Conservation (phyloP, 2,797 vertebrate species). For the Garrulus glandarius region DNA sequence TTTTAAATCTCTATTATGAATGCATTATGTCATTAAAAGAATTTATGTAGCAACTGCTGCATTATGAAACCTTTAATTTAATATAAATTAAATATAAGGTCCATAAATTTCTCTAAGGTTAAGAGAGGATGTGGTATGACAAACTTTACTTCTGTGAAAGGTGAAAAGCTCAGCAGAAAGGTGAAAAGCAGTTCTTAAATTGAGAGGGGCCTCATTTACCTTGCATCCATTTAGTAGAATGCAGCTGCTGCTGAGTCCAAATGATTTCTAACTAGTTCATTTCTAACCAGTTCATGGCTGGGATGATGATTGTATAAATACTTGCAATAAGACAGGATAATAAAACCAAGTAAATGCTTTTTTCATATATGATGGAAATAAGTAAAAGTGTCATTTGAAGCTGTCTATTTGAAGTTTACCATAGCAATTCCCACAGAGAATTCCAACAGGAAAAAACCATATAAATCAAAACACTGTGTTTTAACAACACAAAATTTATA, state of each 20-base stretch:
- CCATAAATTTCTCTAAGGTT: not conserved
- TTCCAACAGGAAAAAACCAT: not conserved
- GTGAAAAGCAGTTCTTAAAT: not conserved
- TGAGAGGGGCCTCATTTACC: not conserved
- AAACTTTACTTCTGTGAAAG: not conserved
- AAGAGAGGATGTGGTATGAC: not conserved
- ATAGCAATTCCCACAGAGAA: not conserved
- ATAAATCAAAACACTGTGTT: not conserved
- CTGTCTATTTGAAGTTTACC: not conserved
- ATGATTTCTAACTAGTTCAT: not conserved
- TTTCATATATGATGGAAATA: not conserved
- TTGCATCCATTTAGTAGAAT: not conserved
- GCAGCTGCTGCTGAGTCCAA: not conserved
- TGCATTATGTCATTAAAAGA: not conserved
- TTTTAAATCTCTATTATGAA: not conserved
- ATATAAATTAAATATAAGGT: not conserved
- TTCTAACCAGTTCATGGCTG: not conserved
- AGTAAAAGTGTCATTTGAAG: not conserved
- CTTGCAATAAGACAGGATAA: not conserved
- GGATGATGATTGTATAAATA: not conserved
- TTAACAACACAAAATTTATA: not conserved
- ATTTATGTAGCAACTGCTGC: not conserved
- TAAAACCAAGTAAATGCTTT: not conserved
- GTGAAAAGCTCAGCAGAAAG: not conserved
- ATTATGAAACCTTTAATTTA: not conserved